Conservation (phyloP, 1,140 invertebrate species). For the Neotoxoptera formosana region DNA sequence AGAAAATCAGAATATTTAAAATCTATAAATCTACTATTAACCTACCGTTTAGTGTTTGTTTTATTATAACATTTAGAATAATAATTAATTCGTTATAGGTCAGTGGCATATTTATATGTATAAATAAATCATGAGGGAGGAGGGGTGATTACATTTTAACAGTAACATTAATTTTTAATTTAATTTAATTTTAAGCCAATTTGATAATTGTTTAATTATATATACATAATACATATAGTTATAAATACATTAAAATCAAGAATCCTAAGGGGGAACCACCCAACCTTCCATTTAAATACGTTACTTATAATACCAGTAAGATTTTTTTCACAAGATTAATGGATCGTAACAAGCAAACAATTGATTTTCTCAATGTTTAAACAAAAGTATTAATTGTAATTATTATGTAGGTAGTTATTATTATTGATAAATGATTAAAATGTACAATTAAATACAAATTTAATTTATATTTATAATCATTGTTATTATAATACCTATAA, state of each 20-base stretch:
- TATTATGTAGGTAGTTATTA: not conserved
- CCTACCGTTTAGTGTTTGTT: not conserved
- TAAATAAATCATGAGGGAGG: not conserved
- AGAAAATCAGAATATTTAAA: not conserved
- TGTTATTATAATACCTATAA: not conserved
- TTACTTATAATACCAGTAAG: not conserved
- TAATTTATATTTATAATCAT: not conserved
- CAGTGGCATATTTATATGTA: not conserved
- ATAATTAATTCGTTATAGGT: not conserved
- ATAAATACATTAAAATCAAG: not conserved
- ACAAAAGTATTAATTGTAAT: not conserved
- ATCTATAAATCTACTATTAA: not conserved
- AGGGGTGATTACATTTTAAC: not conserved
- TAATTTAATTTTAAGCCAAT: not conserved
- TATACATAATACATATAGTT: too few relatives aligned
- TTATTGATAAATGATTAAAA: not conserved
- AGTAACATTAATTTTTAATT: not conserved
- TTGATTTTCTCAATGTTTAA: not conserved
- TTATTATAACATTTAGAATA: not conserved
- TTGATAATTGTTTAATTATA: not conserved
- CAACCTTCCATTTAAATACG: not conserved
- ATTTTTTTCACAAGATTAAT: not conserved
- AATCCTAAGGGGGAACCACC: not conserved
- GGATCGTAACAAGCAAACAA: not conserved
- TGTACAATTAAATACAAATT: not conserved